Evolutionary conservation across 1,140 invertebrate species (phyloP), one percentile per base, ranked within the genome.

Genomic region (Dufourea novaeangliae): DNA sequence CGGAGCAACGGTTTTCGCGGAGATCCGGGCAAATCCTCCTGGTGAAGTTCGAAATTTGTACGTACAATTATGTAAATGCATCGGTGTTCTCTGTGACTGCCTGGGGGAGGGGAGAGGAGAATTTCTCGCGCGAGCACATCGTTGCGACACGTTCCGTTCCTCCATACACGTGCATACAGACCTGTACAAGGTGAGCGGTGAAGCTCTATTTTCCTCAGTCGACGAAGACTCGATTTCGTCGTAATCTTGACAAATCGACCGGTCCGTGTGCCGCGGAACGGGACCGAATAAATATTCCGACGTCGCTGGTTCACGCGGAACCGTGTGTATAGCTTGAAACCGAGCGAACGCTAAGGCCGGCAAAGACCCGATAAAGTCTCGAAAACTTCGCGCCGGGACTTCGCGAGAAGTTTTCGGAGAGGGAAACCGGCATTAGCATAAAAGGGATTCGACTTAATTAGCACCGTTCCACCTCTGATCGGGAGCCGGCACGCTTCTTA

Each of bases 11-110:
- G 37, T 67, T 68, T 75, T 63, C 71, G 77, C 64, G 61, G 32
- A 41, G 67, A 84, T 78, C 81, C 76, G 50, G 25, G 79, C 82
- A 85, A 90, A 90, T 90, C 89, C 87, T 89, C 71, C 78, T 75
- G 72, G 78, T 77, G 78, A 90, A 90, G 83, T 90, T 90, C 59
- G 80, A 84, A 90, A 90, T 90, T 90, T 90, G 88, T 88, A 90
- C 88, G 85, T 87, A 88, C 88, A 90, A 90, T 91, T 90, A 91
- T 91, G 89, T 73, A 90, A 90, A 90, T 90, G 79, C 86, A 79
- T 82, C 82, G 84, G 80, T 72, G 87, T 90, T 83, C 83, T 86
- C 78, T 80, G 83, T 84, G 69, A 70, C 69, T 7, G 69, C 73
- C 69, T 7, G 6, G 46, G 8, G 5, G 46, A 7, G 6, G 81